A percentile compares a stretch with the other conserved stretches of the same genome.
phyloP scores from a whole-genome alignment of 37 sponge, comb jelly and placozoan genomes.

The Spongilla lacustris region DNA sequence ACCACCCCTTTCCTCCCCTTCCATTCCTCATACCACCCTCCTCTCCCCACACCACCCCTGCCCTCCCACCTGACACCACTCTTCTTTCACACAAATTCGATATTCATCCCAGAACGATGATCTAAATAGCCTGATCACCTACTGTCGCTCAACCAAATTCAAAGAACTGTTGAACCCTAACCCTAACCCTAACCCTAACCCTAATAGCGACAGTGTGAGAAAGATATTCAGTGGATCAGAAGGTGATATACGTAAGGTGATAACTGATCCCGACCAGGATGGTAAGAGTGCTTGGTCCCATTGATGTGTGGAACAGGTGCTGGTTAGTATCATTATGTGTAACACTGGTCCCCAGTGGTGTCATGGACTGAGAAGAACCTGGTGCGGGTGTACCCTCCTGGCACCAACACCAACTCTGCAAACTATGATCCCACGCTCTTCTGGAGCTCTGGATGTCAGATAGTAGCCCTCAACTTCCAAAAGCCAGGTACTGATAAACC shows the following conservation, averaged over 20 bases:
- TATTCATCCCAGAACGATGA: not conserved
- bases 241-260: constrained; percentile 22
- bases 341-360: constrained; percentile 12
- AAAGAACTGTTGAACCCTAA: too few species aligned
- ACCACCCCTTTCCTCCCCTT: too few species aligned
- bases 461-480: constrained; percentile 84
- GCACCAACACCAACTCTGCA: constrained; percentile 57
- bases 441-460: constrained; percentile 78
- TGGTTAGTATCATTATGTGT: too few species aligned
- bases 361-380: constrained; percentile 57
- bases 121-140: constrained; percentile 48
- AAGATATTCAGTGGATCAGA: not conserved
- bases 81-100: too few species aligned
- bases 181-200: too few species aligned
- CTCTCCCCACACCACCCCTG: too few species aligned
- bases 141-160: constrained; percentile 28
- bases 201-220: not conserved
- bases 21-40: too few species aligned
- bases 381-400: constrained; percentile 70
- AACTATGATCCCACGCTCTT: constrained; percentile 70
- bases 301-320: too few species aligned
- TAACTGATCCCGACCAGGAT: not conserved
- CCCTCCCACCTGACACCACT: too few species aligned
- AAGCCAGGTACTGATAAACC: constrained; percentile 39
- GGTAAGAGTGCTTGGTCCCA: not conserved